Evolutionary conservation across 2,113 vertebrate genomes (phyloP), one percentile per base, ranked within the genome.

Genomic region (Sapajus apella): DNA sequence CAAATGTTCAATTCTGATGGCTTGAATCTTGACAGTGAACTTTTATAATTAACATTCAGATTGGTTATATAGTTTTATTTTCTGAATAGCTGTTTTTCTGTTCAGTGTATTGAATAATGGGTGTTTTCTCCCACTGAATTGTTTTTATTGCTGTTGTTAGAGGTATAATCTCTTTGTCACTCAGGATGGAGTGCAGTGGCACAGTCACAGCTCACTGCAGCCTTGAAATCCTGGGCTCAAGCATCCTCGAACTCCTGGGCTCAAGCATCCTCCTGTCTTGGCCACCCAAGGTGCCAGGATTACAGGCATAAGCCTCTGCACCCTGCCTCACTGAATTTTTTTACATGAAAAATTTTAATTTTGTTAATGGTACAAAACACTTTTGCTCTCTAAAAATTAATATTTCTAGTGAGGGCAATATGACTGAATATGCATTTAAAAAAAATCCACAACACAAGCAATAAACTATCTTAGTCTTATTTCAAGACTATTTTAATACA

Each of bases 1-100:
- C 58, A 61, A 61, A 81, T 58, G 35, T 66, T 95, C 56, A 76
- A 17, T 61, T 85, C 84, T 89, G 64, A 92, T 55, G 50, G 43
- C 37, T 86, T 89, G 21, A 45, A 61, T 87, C 90, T 92, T 93
- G 37, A 93, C 75, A 87, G 68, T 52, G 68, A 95, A 58, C 12
- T 55, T 90, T 50, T 93, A 58, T 76, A 95, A 86, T 90, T 43
- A 75, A 50, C 61, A 13, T 86, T 90, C 20, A 81, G 47, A 25
- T 58, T 21, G 13, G 37, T 27, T 81, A 75, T 75, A 73, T 10
- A 77, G 68, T 25, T 92, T 92, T 95, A 50, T 94, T 87, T 73
- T 73, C 45, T 66, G 72, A 93, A 89, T 68, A 75, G 20, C 6
- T 95, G 27, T 40, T 75, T 89, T 90, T 75, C 56, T 93, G 86